phyloP scores from a whole-genome alignment of 2,888 invertebrate species.

The Netelia virgata region DNA sequence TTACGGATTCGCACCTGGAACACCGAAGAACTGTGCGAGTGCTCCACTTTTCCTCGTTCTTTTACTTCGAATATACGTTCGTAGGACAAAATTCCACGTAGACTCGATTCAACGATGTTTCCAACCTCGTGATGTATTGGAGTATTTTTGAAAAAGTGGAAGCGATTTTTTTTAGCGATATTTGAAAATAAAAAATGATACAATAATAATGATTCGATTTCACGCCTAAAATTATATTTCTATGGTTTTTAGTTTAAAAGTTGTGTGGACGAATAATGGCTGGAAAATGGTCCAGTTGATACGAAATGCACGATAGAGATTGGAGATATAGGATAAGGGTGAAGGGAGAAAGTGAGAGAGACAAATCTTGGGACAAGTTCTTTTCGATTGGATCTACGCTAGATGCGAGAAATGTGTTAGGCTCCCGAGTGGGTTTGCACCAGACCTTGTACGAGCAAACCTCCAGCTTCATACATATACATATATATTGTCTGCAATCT shows the following conservation, averaged over 20 bases:
- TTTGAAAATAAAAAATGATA: too few species aligned
- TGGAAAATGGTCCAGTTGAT: background rate
- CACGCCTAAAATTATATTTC: background rate
- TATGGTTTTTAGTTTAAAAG: too few species aligned
- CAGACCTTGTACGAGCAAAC: background rate
- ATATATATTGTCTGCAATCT: background rate
- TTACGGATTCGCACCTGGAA: conserved; percentile 14
- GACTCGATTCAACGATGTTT: background rate
- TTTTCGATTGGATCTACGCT: background rate
- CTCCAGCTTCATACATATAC: background rate
- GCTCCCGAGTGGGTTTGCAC: background rate
- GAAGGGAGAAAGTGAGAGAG: background rate
- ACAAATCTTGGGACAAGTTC: background rate
- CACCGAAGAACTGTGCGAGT: background rate
- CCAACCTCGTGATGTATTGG: too few species aligned
- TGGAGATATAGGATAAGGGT: background rate
- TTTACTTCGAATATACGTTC: background rate
- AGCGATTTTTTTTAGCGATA: too few species aligned
- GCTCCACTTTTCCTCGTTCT: background rate
- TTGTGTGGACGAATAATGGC: too few species aligned
- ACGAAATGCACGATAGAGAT: background rate
- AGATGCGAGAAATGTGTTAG: background rate
- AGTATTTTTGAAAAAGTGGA: too few species aligned
- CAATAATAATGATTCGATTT: background rate
- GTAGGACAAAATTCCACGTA: background rate